A percentile compares a stretch with the other conserved stretches of the same genome.
Evolutionary conservation across 2,797 vertebrate genomes (phyloP).

Genomic region (Semaprochilodus insignis): DNA sequence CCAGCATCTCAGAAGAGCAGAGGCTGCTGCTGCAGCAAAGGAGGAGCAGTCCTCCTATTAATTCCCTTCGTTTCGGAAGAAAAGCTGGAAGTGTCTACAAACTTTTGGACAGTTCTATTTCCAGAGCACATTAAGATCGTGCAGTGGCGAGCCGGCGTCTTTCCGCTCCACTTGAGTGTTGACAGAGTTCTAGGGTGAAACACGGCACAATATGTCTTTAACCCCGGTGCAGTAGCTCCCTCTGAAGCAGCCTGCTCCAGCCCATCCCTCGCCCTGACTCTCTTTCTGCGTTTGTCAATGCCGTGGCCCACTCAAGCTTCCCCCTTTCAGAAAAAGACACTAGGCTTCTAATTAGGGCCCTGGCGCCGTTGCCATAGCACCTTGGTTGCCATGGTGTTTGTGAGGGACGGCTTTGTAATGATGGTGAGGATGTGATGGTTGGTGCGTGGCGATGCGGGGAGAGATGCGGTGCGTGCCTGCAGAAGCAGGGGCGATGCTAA

Average conservation of each 20-base stretch:
- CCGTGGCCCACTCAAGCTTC: slow-evolving; percentile 30
- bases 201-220: slow-evolving; percentile 1
- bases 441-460: neutral
- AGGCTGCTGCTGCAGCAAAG: too few relatives aligned
- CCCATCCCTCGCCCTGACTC: neutral
- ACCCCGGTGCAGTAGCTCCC: neutral
- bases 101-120: too few relatives aligned
- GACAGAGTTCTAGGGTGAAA: neutral
- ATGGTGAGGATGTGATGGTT: slow-evolving; percentile 18
- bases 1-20: too few relatives aligned
- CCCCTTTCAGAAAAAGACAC: slow-evolving; percentile 47
- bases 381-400: slow-evolving; percentile 56
- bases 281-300: slow-evolving; percentile 25
- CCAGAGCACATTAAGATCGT: too few relatives aligned
- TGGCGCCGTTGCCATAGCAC: slow-evolving; percentile 60
- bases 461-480: neutral
- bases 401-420: slow-evolving; percentile 43
- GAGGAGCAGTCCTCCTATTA: too few relatives aligned
- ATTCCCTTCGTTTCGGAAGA: too few relatives aligned
- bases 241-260: neutral
- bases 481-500: neutral
- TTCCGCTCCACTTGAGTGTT: neutral
- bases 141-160: neutral
- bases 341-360: slow-evolving; percentile 61
- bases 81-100: too few relatives aligned